Percentiles rank a stretch among this genome's conserved stretches.
phyloP scores from a whole-genome alignment of 2,888 invertebrate genomes.

The Tinea trinotella region DNA sequence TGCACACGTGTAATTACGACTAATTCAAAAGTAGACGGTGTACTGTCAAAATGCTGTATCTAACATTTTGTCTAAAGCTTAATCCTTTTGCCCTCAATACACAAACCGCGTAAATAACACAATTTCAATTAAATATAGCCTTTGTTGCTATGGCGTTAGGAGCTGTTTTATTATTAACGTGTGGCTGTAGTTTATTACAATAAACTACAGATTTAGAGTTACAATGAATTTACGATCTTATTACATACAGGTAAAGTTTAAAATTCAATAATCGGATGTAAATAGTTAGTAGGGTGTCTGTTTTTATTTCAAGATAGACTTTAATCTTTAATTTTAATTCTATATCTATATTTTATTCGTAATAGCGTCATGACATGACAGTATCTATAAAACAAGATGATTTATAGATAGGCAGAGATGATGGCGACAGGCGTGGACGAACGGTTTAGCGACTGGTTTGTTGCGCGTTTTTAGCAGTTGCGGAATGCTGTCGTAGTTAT shows the following conservation, averaged over 20 bases:
- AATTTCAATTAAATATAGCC: neutral
- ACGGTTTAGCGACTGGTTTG: too few species aligned
- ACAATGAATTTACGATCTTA: slow-evolving; percentile 1
- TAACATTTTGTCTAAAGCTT: neutral
- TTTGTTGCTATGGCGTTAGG: neutral
- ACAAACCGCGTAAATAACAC: neutral
- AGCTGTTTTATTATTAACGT: neutral
- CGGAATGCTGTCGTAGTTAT: too few species aligned
- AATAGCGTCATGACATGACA: too few species aligned
- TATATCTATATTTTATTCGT: too few species aligned
- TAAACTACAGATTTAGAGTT: too few species aligned
- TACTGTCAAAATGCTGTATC: neutral
- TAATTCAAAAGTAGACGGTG: neutral
- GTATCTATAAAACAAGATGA: too few species aligned
- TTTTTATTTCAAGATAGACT: neutral
- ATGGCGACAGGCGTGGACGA: too few species aligned
- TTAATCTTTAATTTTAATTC: too few species aligned
- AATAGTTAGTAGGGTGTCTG: neutral
- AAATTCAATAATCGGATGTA: neutral
- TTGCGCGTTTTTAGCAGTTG: too few species aligned
- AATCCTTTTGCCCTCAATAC: slow-evolving; percentile 10
- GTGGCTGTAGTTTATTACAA: too few species aligned
- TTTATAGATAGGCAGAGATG: too few species aligned
- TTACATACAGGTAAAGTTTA: slow-evolving; percentile 1
- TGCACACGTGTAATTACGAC: neutral